Evolutionary conservation across 2,113 vertebrate genomes (phyloP).

Genomic region (Spea multiplicata): DNA sequence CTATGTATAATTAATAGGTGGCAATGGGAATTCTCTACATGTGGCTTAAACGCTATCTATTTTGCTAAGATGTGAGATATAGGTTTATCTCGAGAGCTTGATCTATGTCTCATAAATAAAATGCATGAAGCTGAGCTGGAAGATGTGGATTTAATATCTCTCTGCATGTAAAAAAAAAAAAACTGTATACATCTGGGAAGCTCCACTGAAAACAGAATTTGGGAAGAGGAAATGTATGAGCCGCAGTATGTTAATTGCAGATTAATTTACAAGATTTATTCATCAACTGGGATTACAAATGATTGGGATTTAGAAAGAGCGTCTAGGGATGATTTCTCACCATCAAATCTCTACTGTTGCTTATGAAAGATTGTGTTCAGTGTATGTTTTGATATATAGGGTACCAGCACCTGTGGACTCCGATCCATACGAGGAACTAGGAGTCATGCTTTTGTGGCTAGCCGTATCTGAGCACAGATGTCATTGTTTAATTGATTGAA

Average conservation of each 20-base stretch:
- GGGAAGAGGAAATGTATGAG: not conserved
- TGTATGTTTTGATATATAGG: no score
- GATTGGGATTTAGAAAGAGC: not conserved
- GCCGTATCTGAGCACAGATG: no score
- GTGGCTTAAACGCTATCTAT: constrained; percentile 41
- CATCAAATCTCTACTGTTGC: no score
- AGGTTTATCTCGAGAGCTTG: constrained; percentile 33
- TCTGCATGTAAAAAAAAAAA: constrained; percentile 17
- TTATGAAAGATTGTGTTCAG: no score
- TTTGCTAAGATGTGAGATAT: constrained; percentile 42
- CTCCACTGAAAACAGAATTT: constrained; percentile 3
- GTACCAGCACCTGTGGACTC: no score
- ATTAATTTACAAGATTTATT: constrained; percentile 26
- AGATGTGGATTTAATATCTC: constrained; percentile 41
- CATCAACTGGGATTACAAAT: constrained; percentile 39
- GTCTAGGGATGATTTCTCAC: no score
- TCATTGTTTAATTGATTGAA: no score
- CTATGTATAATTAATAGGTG: constrained; percentile 46
- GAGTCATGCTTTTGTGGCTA: no score
- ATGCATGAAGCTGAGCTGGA: constrained; percentile 24
- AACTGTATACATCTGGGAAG: constrained; percentile 3
- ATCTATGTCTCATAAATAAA: constrained; percentile 44
- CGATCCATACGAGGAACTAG: no score
- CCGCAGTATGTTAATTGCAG: constrained; percentile 11
- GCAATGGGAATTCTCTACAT: constrained; percentile 45